These are phyloP conservation scores for Margarornis squamiger DNA, from an alignment of 2,797 vertebrate species.

Conservation along the genomic window DNA sequence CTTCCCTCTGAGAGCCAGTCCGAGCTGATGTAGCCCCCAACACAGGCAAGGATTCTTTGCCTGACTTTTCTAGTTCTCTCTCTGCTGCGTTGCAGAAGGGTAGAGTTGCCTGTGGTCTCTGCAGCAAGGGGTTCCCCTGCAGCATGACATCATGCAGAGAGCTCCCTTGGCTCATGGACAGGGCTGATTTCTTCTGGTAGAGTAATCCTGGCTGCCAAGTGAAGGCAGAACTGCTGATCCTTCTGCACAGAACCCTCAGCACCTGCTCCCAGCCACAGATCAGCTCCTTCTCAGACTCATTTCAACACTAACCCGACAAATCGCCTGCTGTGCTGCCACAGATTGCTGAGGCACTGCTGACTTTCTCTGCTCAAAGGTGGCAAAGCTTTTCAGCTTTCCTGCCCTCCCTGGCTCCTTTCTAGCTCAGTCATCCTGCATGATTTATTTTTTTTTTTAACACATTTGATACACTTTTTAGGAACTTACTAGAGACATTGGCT, in stretches of 20 bases:
- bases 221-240: conserved; percentile 14
- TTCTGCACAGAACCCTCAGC: not conserved
- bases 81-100: not conserved
- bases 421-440: not conserved
- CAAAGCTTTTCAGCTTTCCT: not conserved
- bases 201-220: conserved; percentile 36
- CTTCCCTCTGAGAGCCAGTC: not conserved
- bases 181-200: not conserved
- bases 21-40: accelerated
- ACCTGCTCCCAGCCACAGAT: not conserved
- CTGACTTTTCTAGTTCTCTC: not conserved
- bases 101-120: not conserved
- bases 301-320: not conserved
- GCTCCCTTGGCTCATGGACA: not conserved
- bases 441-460: not conserved
- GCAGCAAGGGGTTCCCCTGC: conserved; percentile 34
- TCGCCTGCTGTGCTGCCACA: not conserved
- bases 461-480: not conserved
- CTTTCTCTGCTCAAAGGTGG: not conserved
- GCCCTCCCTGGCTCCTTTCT: not conserved
- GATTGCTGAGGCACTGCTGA: not conserved
- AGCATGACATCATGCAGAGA: conserved; percentile 8
- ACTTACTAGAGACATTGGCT: not conserved
- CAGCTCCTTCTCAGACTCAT: not conserved
- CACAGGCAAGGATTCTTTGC: not conserved